Percentiles rank a stretch among this genome's conserved stretches.
Evolutionary conservation across 2,113 vertebrate species (phyloP).

Genomic region (Leucopternis melanops): DNA sequence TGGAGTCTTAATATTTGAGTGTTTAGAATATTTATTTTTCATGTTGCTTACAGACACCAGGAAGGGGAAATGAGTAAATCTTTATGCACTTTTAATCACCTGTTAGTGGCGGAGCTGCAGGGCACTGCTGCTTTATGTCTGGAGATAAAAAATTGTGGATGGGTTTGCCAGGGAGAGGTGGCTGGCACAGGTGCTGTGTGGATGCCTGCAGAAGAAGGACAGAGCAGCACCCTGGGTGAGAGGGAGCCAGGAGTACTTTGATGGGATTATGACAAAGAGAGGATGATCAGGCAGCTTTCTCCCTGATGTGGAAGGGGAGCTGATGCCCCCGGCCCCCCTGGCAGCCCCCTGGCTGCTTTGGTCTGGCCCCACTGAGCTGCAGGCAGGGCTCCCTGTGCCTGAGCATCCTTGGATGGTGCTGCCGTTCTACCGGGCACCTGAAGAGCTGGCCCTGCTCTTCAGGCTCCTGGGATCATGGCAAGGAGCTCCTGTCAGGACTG

Average conservation of each 20-base stretch:
- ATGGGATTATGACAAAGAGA: background rate
- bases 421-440: rapidly evolving
- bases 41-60: constrained; percentile 8
- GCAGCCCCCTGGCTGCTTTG: background rate
- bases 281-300: background rate
- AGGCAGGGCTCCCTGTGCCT: background rate
- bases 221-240: background rate
- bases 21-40: constrained; percentile 35
- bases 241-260: background rate
- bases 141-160: background rate
- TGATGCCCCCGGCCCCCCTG: background rate
- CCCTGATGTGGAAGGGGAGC: background rate
- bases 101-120: constrained; percentile 19
- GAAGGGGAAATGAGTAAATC: constrained; percentile 49
- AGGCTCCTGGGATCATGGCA: background rate
- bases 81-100: constrained; percentile 48
- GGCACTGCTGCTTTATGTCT: constrained; percentile 8
- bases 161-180: background rate
- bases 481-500: background rate
- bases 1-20: background rate
- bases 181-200: background rate
- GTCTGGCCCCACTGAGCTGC: background rate
- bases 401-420: background rate
- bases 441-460: rapidly evolving
- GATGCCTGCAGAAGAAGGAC: background rate